Evolutionary conservation across 2,888 invertebrate species (phyloP).

Genomic region (Platynereis dumerilii): DNA sequence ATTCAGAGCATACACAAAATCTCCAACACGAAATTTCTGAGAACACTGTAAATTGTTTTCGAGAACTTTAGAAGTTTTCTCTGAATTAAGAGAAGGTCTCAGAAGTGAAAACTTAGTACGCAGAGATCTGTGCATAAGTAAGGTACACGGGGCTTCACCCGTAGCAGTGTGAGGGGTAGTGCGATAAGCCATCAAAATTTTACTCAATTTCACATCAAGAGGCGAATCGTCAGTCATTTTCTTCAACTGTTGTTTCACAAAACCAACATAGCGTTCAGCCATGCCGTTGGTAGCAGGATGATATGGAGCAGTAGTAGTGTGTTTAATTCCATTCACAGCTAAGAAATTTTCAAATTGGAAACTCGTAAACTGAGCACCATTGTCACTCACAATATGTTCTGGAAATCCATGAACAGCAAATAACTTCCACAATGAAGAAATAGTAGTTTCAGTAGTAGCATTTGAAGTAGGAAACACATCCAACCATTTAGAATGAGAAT

Average conservation of each 20-base stretch:
- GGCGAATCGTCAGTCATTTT: no score
- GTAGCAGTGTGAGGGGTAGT: no score
- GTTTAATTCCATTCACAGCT: slow-evolving; percentile 33
- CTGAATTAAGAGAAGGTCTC: no score
- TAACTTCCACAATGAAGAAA: slow-evolving; percentile 30
- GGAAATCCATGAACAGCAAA: slow-evolving; percentile 39
- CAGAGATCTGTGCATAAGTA: no score
- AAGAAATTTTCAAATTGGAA: slow-evolving; percentile 36
- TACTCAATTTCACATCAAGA: no score
- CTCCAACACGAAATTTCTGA: no score
- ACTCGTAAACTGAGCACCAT: slow-evolving; percentile 39
- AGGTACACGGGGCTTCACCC: no score
- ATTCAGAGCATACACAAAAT: no score
- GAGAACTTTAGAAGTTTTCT: no score
- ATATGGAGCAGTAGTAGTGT: slow-evolving; percentile 11
- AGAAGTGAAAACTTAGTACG: no score
- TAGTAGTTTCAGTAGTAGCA: slow-evolving; percentile 32
- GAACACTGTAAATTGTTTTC: no score
- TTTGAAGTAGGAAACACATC: slow-evolving; percentile 34
- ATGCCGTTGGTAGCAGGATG: slow-evolving; percentile 9
- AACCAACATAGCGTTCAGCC: neutral
- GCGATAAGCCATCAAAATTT: no score
- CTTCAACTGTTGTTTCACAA: neutral
- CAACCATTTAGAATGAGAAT: slow-evolving; percentile 41
- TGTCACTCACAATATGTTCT: slow-evolving; percentile 39